Evolutionary conservation across 2,113 vertebrate genomes (phyloP), one percentile per base, ranked within the genome.

Genomic region (Zapus hudsonius): DNA sequence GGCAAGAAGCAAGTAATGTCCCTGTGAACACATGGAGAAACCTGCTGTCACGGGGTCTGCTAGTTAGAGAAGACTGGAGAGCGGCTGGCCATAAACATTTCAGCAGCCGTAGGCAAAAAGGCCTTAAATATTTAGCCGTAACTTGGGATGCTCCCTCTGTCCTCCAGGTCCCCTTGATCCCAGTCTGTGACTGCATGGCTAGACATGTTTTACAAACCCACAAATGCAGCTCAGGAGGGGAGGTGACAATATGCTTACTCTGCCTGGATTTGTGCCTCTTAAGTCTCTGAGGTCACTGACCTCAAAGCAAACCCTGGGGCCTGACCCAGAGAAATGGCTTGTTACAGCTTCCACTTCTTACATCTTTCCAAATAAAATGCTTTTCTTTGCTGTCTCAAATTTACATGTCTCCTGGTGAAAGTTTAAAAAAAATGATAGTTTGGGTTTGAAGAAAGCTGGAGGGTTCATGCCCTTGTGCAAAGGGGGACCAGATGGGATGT

Each of bases 291-390:
- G 23, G 55, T 31, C 76, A 91, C 76, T 42, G 31, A 74, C 80
- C 55, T 11, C 59, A 11, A 70, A 36, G 20, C 42, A 16, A n/a
- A 85, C 3, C 75, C 38, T 52, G 52, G 66, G 22, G 72, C 55
- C 42, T 84, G 25, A n/a, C 40, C 33, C 78, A 52, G 72, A 44
- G 80, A 89, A 61, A 25, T 59, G 42, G 42, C 63, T 86, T 23
- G 5, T 59, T 70, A 69, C 19, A 33, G 78, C 40, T 91, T 95
- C 47, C 31, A 33, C 84, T 90, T 92, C 8, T 2, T n/a, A n/a
- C n/a, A n/a, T 59, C 66, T 72, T 83, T 86, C 76, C 69, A 88
- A 92, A 91, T 93, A 94, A 92, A 95, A 81, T 69, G 82, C 93
- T 88, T 76, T 87, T 85, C 57, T 72, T 70, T 69, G 27, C 2